Conservation (phyloP, 2,888 invertebrate species). For the Cheilosia pagana region DNA sequence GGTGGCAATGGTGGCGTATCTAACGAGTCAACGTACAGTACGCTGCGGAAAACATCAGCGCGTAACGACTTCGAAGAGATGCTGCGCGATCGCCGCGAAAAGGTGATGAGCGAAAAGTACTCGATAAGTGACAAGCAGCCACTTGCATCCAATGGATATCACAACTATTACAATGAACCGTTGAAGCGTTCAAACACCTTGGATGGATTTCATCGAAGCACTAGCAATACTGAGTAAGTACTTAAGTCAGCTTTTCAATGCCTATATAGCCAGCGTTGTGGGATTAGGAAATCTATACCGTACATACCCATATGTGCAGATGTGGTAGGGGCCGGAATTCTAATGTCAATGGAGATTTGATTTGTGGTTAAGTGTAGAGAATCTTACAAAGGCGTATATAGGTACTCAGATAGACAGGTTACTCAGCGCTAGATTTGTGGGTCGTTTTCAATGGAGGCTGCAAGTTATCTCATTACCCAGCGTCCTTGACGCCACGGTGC, state of each 20-base stretch:
- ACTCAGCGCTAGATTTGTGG: slow-evolving; percentile 29
- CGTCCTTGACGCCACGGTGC: slow-evolving; percentile 60
- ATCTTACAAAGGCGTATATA: slow-evolving; percentile 47
- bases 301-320: background rate
- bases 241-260: slow-evolving; percentile 6
- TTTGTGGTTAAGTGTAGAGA: slow-evolving; percentile 59
- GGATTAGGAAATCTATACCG: slow-evolving; percentile 33
- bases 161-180: slow-evolving; percentile 77
- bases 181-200: slow-evolving; percentile 78
- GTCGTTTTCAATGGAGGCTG: slow-evolving; percentile 30
- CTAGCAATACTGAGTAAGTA: slow-evolving; percentile 77
- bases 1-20: slow-evolving; percentile 80
- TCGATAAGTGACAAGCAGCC: slow-evolving; percentile 69
- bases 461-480: slow-evolving; percentile 63
- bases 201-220: slow-evolving; percentile 78
- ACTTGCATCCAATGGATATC: slow-evolving; percentile 74
- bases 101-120: slow-evolving; percentile 78
- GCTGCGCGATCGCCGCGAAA: slow-evolving; percentile 83
- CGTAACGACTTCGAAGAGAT: slow-evolving; percentile 83
- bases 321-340: slow-evolving; percentile 56
- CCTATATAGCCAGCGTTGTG: slow-evolving; percentile 14
- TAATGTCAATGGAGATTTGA: slow-evolving; percentile 60
- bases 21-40: slow-evolving; percentile 77
- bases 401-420: slow-evolving; percentile 12
- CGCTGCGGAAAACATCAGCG: slow-evolving; percentile 81